Conservation (phyloP, 64 coral and sea anemone genomes). For the Catalaphyllia jardinei region DNA sequence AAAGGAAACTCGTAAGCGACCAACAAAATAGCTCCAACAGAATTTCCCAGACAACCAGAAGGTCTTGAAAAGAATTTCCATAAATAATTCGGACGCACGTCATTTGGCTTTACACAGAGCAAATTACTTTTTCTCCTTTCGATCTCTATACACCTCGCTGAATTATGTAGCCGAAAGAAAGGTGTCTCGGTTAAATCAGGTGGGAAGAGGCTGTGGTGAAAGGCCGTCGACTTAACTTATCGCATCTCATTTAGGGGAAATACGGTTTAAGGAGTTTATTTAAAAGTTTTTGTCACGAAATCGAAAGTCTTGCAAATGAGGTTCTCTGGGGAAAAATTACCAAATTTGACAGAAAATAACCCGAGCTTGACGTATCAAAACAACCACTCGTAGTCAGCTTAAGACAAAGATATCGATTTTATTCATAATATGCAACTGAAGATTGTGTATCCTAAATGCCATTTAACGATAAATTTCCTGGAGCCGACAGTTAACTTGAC, state of each 20-base stretch:
- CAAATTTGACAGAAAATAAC: no score
- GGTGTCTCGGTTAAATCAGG: not conserved
- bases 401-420: not conserved
- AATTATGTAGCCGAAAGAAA: not conserved
- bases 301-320: no score
- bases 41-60: slow-evolving; percentile 13
- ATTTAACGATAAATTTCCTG: not conserved
- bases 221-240: no score
- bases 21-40: not conserved
- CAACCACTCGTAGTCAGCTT: not conserved
- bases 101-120: not conserved
- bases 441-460: not conserved
- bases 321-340: no score
- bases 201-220: not conserved
- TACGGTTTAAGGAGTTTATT: no score
- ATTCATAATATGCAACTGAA: not conserved
- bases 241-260: no score
- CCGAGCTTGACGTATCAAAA: no score
- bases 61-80: not conserved
- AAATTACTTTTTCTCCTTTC: not conserved
- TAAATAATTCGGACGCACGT: not conserved
- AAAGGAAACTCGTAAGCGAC: not conserved
- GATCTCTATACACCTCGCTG: not conserved
- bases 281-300: no score
- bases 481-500: not conserved